Base-by-base conservation (phyloP, 2,113 vertebrate genomes). In the Rhagologus leucostigma region DNA sequence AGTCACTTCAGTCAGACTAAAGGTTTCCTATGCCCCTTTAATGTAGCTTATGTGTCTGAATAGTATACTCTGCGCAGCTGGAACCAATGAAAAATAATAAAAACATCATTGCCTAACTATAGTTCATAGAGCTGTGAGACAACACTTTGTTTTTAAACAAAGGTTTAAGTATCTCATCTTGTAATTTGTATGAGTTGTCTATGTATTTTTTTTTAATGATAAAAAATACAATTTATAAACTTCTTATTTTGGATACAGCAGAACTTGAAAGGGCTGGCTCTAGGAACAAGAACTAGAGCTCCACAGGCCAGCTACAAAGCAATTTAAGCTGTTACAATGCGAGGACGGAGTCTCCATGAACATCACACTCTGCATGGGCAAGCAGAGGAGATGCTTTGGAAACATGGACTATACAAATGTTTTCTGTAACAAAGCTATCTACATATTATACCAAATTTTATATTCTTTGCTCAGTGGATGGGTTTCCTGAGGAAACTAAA, bases 401-500 rank as follows among this genome's bases (percentile, higher is more conserved):
- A 92, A 71, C 24, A 15, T 0, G 5, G 68, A 32, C 39, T 16
- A 26, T 15, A 63, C 4, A 23, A 41, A 63, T 21, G 15, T 33
- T 2, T 81, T 74, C 18, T 49, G 37, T 70, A 55, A 63, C 19
- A 74, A 77, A 3, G 4, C 35, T 53, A 71, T 52, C 32, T 37
- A 37, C 5, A 32, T 0, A 1, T 37, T 23, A 41, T 1, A 80
- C 9, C 13, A 23, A 39, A 77, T 82, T 47, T 64, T 41, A 39
- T 30, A 16, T 60, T 78, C 52, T 88, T 82, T 70, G 37, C 62
- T 91, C 68, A 67, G 80, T 11, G 11, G 57, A 89, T 81, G 79
- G 64, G 77, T 68, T 95, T 96, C 91, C 93, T 87, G 60, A 53
- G 84, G 60, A 79, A 91, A 91, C 41, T 4, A 69, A 65, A 78